phyloP scores from a whole-genome alignment of 2,797 vertebrate genomes.

The Echiichthys vipera region DNA sequence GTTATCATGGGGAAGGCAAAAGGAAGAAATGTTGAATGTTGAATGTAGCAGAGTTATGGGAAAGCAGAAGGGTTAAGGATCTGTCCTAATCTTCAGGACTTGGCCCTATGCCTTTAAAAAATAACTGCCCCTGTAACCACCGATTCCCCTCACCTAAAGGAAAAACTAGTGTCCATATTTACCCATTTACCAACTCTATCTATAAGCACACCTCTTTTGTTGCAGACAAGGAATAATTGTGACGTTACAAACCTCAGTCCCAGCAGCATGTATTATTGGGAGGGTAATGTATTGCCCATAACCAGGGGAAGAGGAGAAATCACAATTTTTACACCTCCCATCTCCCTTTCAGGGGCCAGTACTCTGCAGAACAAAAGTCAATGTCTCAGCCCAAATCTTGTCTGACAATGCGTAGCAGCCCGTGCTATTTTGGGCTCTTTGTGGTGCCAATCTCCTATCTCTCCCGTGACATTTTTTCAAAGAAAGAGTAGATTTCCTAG shows the following conservation, averaged over 20 bases:
- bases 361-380: slow-evolving; percentile 98
- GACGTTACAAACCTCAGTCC: slow-evolving; percentile 89
- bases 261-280: slow-evolving; percentile 87
- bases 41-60: slow-evolving; percentile 91
- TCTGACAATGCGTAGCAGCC: slow-evolving; percentile 99
- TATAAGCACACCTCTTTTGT: slow-evolving; percentile 86
- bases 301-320: slow-evolving; percentile 90
- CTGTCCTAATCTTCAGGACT: slow-evolving; percentile 89
- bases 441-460: slow-evolving; percentile 99
- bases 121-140: slow-evolving; percentile 87
- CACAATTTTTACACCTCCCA: slow-evolving; percentile 93
- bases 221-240: slow-evolving; percentile 89
- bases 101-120: slow-evolving; percentile 88
- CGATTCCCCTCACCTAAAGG: slow-evolving; percentile 84
- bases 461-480: slow-evolving; percentile 99
- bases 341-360: slow-evolving; percentile 94
- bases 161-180: slow-evolving; percentile 84
- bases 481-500: slow-evolving; percentile 99
- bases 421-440: slow-evolving; percentile 98
- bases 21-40: slow-evolving; percentile 89
- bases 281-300: slow-evolving; percentile 85
- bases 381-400: slow-evolving; percentile 98
- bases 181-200: slow-evolving; percentile 65
- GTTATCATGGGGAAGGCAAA: slow-evolving; percentile 89
- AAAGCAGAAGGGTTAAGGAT: slow-evolving; percentile 91